Percentiles rank a stretch among this genome's conserved stretches.
Evolutionary conservation across 1,140 invertebrate species (phyloP).

Genomic region (Planococcus citri): DNA sequence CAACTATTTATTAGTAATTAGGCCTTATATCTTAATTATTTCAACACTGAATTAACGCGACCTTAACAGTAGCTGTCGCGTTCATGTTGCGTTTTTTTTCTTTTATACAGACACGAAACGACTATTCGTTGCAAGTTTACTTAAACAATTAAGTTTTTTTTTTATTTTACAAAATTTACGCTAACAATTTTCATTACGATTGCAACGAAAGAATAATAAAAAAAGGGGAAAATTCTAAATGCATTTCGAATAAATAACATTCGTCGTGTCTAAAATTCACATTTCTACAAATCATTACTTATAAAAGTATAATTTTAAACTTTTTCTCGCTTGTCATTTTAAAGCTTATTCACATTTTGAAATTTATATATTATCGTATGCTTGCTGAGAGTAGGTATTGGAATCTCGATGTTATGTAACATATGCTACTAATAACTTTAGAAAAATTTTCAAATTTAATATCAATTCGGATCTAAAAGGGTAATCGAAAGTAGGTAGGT

Average conservation of each 20-base stretch:
- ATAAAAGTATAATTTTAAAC: slow-evolving; percentile 2
- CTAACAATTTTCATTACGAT: background rate
- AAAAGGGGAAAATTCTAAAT: background rate
- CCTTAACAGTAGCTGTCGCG: background rate
- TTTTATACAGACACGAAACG: background rate
- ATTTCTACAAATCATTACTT: background rate
- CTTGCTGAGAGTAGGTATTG: background rate
- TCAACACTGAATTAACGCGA: slow-evolving; percentile 8
- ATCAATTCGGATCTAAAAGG: no score
- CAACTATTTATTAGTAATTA: slow-evolving; percentile 15
- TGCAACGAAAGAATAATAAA: background rate
- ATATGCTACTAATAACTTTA: background rate
- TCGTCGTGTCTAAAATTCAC: background rate
- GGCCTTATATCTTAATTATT: slow-evolving; percentile 13
- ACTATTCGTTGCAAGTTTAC: background rate
- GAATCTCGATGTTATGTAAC: background rate
- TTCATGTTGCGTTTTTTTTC: background rate
- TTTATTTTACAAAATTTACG: background rate
- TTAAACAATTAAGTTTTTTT: background rate
- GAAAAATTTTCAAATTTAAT: no score
- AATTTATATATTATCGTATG: background rate
- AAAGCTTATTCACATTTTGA: no score
- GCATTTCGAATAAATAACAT: background rate
- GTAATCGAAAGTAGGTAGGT: no score
- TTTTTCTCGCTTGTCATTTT: background rate